Conservation (phyloP, 2,888 invertebrate genomes). For the Volucella inanis region DNA sequence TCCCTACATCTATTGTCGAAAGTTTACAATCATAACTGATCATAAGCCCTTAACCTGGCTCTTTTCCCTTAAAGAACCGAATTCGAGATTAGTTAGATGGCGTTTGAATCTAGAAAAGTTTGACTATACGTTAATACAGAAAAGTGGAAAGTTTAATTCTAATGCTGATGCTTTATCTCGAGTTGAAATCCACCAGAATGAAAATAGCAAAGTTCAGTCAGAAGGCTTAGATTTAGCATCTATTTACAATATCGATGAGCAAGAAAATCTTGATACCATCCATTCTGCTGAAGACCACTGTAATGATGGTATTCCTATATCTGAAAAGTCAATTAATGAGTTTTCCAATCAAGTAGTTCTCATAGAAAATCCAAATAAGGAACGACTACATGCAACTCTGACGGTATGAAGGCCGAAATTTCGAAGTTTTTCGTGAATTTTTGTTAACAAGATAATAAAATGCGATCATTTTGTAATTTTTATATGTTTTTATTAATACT, state of each 20-base stretch:
- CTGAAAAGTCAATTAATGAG: constrained; percentile 8
- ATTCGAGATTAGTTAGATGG: constrained; percentile 53
- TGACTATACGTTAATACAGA: constrained; percentile 73
- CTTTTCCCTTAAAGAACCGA: constrained; percentile 30
- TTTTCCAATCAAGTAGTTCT: constrained; percentile 23
- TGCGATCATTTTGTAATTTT: no score
- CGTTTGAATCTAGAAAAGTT: constrained; percentile 70
- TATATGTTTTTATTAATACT: no score
- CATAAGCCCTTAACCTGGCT: constrained; percentile 42
- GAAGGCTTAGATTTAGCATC: background rate
- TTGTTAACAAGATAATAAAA: no score
- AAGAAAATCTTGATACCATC: background rate
- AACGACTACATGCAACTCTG: background rate
- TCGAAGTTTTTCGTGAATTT: no score
- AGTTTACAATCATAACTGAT: constrained; percentile 33
- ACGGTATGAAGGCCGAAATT: no score
- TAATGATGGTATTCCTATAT: constrained; percentile 33
- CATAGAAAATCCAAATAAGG: background rate
- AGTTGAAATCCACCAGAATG: constrained; percentile 19
- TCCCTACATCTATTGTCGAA: background rate
- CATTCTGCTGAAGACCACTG: constrained; percentile 1
- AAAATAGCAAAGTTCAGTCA: background rate
- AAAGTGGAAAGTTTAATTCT: constrained; percentile 65
- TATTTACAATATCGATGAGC: constrained; percentile 6
- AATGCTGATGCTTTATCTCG: constrained; percentile 66